Base-by-base conservation (phyloP, 2,113 vertebrate species). In the Centrocercus urophasianus region DNA sequence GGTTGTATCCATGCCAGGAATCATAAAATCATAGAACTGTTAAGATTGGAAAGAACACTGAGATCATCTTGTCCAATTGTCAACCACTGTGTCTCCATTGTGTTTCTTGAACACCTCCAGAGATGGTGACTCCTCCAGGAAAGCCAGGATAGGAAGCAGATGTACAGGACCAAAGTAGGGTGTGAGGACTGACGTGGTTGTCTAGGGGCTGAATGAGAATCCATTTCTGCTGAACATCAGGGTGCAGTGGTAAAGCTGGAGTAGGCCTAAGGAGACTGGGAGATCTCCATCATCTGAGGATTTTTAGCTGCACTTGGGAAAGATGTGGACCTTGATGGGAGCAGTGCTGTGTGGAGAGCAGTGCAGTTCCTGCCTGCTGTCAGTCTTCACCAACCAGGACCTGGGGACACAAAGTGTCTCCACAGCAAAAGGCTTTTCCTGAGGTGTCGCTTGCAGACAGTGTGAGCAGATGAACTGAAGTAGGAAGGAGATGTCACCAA, bases 361-460 rank as follows among this genome's bases (percentile, higher is more conserved):
- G n/a, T 1, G 25, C 65, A 1, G 48, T 54, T 38, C n/a, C 6
- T 3, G 2, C 9, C 13, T 54, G 25, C 43, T 75, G 18, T 11
- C 74, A 21, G 38, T 2, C 9, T 4, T 84, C 40, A 9, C 14
- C 15, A 1, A 40, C 12, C 8, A 70, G 67, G 47, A 36, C 24
- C 17, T 13, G 34, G 47, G 22, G 67, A 50, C 47, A 70, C n/a
- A 34, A 36, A 7, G 36, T 27, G 18, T 7, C 15, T 8, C n/a
- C 66, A 60, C 45, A 64, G 20, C 11, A 4, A 25, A 8, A 4
- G 40, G 38, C 6, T 7, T 32, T 16, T 2, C 48, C 50, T 60
- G 61, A 60, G 32, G 28, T 4, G 1, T 2, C 2, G 0, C 4
- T 8, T 30, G 7, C 28, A 87, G 65, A 7, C 32, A 8, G 17